Percentiles rank a stretch among this genome's conserved stretches.
These are phyloP conservation scores for Limnephilus rhombicus DNA, from an alignment of 2,888 invertebrate genomes.

Conservation along the genomic window DNA sequence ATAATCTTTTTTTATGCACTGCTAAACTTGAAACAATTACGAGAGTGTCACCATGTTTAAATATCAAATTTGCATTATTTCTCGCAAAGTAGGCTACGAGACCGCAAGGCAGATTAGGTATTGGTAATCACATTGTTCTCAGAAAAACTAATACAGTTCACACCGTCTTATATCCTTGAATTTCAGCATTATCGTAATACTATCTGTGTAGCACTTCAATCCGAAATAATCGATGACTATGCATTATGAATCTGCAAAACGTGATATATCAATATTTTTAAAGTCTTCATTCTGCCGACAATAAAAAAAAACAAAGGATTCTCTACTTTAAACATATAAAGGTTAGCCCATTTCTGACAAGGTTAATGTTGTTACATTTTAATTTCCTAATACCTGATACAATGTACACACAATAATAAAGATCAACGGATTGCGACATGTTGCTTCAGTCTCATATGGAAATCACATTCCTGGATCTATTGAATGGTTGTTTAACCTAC, in stretches of 20 bases:
- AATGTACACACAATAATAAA: background rate
- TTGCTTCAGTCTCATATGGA: background rate
- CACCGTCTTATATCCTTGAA: background rate
- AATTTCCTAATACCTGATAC: background rate
- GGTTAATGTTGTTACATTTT: background rate
- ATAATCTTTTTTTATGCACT: background rate
- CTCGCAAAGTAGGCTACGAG: background rate
- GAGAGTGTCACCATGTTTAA: background rate
- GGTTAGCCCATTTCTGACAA: background rate
- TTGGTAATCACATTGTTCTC: background rate
- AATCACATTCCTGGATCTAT: slow-evolving; percentile 21
- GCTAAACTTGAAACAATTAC: background rate
- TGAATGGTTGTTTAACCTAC: slow-evolving; percentile 5
- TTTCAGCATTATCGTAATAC: background rate
- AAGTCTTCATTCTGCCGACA: background rate
- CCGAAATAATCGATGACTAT: background rate
- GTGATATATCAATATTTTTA: background rate
- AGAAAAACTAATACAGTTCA: background rate
- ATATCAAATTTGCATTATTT: background rate
- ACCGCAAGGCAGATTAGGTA: background rate
- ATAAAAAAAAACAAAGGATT: background rate
- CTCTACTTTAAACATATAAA: background rate
- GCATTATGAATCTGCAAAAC: background rate
- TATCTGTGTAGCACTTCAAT: background rate
- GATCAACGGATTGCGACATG: background rate